Evolutionary conservation across 2,797 vertebrate genomes (phyloP).

Genomic region (Anabacerthia variegaticeps): DNA sequence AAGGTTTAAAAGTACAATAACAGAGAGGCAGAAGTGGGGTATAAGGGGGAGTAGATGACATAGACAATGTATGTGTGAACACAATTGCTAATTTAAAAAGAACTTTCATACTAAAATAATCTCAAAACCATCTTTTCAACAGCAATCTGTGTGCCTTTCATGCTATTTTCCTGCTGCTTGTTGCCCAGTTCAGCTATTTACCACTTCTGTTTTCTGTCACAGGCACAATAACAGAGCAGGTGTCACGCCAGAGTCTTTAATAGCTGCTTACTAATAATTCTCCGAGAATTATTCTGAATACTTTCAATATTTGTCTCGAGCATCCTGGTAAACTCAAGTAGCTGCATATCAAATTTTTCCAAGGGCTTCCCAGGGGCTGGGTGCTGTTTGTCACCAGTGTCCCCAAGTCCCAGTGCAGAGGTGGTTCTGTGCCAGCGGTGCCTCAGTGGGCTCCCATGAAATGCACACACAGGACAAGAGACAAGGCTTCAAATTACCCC

Average conservation of each 20-base stretch:
- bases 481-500: neutral
- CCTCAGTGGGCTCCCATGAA: neutral
- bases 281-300: neutral
- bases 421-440: neutral
- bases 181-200: neutral
- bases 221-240: neutral
- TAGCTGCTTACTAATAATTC: neutral
- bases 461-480: neutral
- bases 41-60: neutral
- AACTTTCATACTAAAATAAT: conserved; percentile 32
- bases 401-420: neutral
- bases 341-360: neutral
- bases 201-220: neutral
- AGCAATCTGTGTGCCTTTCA: conserved; percentile 17
- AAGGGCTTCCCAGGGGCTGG: neutral
- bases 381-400: neutral
- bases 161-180: neutral
- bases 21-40: neutral
- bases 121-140: neutral
- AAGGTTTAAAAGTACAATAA: conserved; percentile 47
- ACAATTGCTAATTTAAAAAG: conserved; percentile 50
- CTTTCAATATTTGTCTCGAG: neutral
- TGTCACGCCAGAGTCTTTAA: neutral
- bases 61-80: conserved; percentile 32
- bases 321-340: neutral